phyloP scores from a whole-genome alignment of 2,888 invertebrate species.

The Dasypogon diadema region DNA sequence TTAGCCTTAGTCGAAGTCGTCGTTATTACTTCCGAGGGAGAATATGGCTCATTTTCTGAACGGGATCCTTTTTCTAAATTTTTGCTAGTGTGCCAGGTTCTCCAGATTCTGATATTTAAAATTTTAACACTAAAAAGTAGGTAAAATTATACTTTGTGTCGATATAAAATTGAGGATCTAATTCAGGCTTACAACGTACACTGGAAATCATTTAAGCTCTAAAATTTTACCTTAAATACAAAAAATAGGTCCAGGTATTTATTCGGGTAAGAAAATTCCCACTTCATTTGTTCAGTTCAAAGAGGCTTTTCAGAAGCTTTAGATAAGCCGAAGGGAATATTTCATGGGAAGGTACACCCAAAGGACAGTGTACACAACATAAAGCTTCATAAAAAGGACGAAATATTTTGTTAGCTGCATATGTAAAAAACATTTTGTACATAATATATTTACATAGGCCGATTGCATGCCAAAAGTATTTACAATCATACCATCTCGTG shows the following conservation, averaged over 20 bases:
- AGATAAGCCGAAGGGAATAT: neutral
- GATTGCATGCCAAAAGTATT: neutral
- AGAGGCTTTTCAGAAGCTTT: neutral
- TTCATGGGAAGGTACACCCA: neutral
- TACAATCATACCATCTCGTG: neutral
- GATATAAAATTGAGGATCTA: too few relatives aligned
- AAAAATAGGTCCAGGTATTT: neutral
- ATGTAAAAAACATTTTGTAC: neutral
- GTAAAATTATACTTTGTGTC: too few relatives aligned
- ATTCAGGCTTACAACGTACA: too few relatives aligned
- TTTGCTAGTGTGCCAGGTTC: too few relatives aligned
- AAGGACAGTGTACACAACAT: neutral
- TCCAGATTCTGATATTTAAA: too few relatives aligned
- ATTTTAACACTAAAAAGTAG: too few relatives aligned
- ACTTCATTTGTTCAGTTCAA: neutral
- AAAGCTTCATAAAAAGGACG: neutral
- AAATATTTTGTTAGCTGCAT: conserved; percentile 2
- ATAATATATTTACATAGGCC: neutral
- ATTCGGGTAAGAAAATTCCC: neutral
- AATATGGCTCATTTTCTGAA: too few relatives aligned
- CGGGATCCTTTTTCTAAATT: too few relatives aligned
- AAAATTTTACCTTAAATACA: too few relatives aligned
- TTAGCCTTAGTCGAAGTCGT: too few relatives aligned
- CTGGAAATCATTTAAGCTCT: too few relatives aligned
- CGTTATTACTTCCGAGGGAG: too few relatives aligned